Conservation (phyloP, 2,888 invertebrate species). For the Lycophotia porphyrea region DNA sequence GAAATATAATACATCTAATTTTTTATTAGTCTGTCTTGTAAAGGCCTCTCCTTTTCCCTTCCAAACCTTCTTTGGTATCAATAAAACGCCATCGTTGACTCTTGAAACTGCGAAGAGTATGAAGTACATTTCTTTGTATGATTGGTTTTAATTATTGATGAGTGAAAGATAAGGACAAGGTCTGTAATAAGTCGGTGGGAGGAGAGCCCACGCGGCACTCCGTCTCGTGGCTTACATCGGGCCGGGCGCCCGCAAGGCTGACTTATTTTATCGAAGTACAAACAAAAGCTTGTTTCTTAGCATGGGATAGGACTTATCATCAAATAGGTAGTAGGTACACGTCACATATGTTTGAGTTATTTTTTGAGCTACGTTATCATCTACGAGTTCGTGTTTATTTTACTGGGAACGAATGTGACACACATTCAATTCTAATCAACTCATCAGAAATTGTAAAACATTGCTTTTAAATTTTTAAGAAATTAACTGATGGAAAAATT, state of each 20-base stretch:
- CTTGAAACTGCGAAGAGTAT: slow-evolving; percentile 1
- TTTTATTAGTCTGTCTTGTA: not conserved
- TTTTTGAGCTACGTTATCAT: slow-evolving; percentile 26
- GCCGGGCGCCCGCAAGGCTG: slow-evolving; percentile 75
- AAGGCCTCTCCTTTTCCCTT: not conserved
- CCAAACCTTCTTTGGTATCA: not conserved
- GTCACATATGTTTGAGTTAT: slow-evolving; percentile 29
- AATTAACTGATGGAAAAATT: slow-evolving; percentile 2
- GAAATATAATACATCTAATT: not conserved
- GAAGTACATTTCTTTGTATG: slow-evolving; percentile 23
- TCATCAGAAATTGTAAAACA: slow-evolving; percentile 13
- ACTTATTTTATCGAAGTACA: slow-evolving; percentile 64
- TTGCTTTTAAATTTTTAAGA: not conserved
- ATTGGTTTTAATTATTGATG: slow-evolving; percentile 44
- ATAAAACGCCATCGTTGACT: not conserved
- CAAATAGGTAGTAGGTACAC: slow-evolving; percentile 36
- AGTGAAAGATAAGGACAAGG: slow-evolving; percentile 67
- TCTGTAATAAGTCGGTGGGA: slow-evolving; percentile 66
- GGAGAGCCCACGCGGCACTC: slow-evolving; percentile 69
- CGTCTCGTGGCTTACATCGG: slow-evolving; percentile 62
- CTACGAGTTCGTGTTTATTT: slow-evolving; percentile 21
- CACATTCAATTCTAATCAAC: slow-evolving; percentile 26
- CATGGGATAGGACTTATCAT: slow-evolving; percentile 50
- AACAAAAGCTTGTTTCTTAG: slow-evolving; percentile 55
- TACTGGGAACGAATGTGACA: slow-evolving; percentile 18